Base-by-base conservation (phyloP, 2,888 invertebrate species). In the Idaea biselata region DNA sequence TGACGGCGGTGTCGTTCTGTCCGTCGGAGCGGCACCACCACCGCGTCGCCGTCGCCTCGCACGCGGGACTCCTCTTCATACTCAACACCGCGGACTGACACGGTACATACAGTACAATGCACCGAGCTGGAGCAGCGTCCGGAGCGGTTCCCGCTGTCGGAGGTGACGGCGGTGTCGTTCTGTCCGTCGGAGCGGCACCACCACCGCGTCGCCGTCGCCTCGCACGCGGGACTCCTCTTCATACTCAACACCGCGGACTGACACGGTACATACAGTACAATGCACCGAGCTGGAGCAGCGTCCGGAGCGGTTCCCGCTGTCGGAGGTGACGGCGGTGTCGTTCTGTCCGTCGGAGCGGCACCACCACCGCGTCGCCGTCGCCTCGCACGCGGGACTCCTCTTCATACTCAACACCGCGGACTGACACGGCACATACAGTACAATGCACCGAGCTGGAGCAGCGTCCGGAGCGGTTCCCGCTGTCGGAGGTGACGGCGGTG, bases 301-400 rank as follows among this genome's bases (percentile, higher is more conserved):
- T 57, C 85, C 88, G 1, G 88, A 89, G 64, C 79, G 89, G 6
- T 92, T 82, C 66, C 91, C 91, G 0, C 75, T 92, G 16, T 79
- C 83, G 0, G 88, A 89, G 55, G 80, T 88, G 6, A 67, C 82
- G 0, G 73, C 82, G 0, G 76, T 89, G 72, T 80, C 83, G 18
- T 91, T 88, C 77, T 89, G 89, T 61, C 81, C 81, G 3, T 70
- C 86, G 8, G 67, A 67, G 14, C 62, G 59, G 1, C 71, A 80
- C 58, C 88, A 90, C 70, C 72, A 76, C n/a, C 75, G 73, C 31
- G 71, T 89, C 11, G 88, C 90, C 0, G 59, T 89, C 1, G 89
- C 84, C 25, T 77, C 84, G 14, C 88, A 88, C 71, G 68, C 87
- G 5, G 91, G 91, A n/a, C 32, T 91, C 54, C 54, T 91, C 18